Base-by-base conservation (phyloP, 1,140 invertebrate species). In the Heliconius congener region DNA sequence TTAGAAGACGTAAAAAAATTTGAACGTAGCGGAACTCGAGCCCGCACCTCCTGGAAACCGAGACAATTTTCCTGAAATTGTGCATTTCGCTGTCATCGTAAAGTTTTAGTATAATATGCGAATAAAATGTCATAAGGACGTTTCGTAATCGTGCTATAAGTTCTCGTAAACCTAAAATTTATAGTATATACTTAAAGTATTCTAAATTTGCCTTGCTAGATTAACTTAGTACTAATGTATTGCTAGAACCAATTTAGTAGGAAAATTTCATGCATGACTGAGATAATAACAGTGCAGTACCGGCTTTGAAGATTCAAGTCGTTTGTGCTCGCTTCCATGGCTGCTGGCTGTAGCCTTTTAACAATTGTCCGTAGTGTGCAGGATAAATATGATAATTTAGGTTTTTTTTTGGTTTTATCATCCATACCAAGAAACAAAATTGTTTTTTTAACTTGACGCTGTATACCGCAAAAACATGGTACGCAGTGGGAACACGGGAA, bases 291-390 rank as follows among this genome's bases (percentile, higher is more conserved):
- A 81, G 72, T 71, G n/a, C 72, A 77, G 52, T 30, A 42, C 79
- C 66, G 79, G 79, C 82, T 83, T 83, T 83, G 82, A 81, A 83
- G 82, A 81, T 83, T 81, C 79, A 79, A 80, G 80, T 80, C 81
- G 80, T 81, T 83, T 83, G 80, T 83, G 66, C 72, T 55, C 46
- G 73, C 77, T 78, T 77, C 71, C 57, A 60, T 66, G 23, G 74
- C 34, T 66, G 74, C 79, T 75, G 55, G 55, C 66, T 52, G 74
- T 78, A 76, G 76, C 76, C 82, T 76, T 81, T 55, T 76, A 60
- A 81, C 77, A 77, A 78, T 83, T 77, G 79, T 78, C 76, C 57
- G 27, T 73, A 79, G 76, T 73, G 72, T 78, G 70, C 77, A 70
- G 50, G 27, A 27, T 23, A 27, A 66, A 66, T 66, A 66, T 9